Conservation (phyloP, 1,140 invertebrate species). For the Sogatella furcifera region DNA sequence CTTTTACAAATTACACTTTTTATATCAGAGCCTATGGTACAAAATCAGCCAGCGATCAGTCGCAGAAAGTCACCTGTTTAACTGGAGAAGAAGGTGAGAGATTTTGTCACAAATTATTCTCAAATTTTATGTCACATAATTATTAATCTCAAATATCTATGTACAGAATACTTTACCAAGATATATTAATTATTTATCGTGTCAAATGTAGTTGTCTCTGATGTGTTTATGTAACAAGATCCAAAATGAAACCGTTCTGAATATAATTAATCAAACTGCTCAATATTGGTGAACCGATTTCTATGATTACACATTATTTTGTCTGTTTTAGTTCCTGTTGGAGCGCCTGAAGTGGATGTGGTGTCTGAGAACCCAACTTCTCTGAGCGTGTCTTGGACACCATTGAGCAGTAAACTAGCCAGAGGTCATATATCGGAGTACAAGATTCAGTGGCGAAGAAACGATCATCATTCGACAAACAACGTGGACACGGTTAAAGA, state of each 20-base stretch:
- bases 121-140: too few relatives aligned
- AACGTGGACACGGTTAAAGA: conserved; percentile 35
- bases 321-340: conserved; percentile 40
- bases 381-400: conserved; percentile 45
- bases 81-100: conserved; percentile 46
- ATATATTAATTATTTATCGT: too few relatives aligned
- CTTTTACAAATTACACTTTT: conserved; percentile 56
- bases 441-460: conserved; percentile 47
- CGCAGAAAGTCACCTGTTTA: conserved; percentile 43
- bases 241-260: too few relatives aligned
- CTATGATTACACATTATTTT: not conserved
- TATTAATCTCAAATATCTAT: not conserved
- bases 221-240: too few relatives aligned
- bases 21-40: conserved; percentile 50
- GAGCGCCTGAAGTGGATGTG: conserved; percentile 42
- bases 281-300: not conserved
- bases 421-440: conserved; percentile 46
- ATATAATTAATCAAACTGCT: too few relatives aligned
- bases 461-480: conserved; percentile 36
- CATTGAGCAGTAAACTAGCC: conserved; percentile 40
- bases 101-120: not conserved
- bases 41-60: conserved; percentile 48
- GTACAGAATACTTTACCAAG: too few relatives aligned
- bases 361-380: conserved; percentile 39
- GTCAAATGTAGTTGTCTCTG: too few relatives aligned